Base-by-base conservation (phyloP, 2,797 vertebrate species). In the Sebastes kiyomatsui region DNA sequence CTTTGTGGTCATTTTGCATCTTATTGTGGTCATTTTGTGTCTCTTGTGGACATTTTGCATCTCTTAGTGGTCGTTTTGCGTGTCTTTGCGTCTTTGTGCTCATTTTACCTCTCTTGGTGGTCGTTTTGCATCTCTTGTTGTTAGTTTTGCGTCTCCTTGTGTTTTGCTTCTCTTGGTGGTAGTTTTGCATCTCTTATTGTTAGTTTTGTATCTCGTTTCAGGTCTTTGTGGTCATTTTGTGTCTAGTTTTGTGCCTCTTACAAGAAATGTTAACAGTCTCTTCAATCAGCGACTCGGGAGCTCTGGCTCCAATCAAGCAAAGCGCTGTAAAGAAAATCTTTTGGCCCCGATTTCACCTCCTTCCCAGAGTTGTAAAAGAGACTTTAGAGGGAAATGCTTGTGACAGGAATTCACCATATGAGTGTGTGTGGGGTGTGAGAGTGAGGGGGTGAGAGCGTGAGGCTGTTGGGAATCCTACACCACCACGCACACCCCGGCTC, bases 331-430 rank as follows among this genome's bases (percentile, higher is more conserved):
- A 81, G 33, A 2, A 77, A 81, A 75, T n/a, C 27, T 61, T 67
- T 16, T 27, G 22, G n/a, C 18, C 8, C 14, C 4, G 20, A 72
- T 61, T 61, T 72, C 38, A 72, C 27, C 20, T 61, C 70, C 20
- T 30, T 72, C 27, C 38, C 70, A 72, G 38, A 49, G 27, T 23
- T 30, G 38, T 7, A 61, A 32, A 32, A 61, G 16, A 78, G 62
- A 83, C 65, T 87, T 92, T 71, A 88, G 68, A 35, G 75, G 88
- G 54, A 92, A 89, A 86, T 78, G 78, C 70, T 84, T 88, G 61
- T 79, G 76, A 89, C 77, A 67, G 90, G 84, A 92, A 89, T 87
- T 83, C 76, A 72, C 64, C 69, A 49, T 58, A 66, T 66, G 72
- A 85, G 82, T 75, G 28, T 9, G 49, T n/a, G 49, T 7, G 49